Base-by-base conservation (phyloP, 2,888 invertebrate species). In the Gibbula magus region DNA sequence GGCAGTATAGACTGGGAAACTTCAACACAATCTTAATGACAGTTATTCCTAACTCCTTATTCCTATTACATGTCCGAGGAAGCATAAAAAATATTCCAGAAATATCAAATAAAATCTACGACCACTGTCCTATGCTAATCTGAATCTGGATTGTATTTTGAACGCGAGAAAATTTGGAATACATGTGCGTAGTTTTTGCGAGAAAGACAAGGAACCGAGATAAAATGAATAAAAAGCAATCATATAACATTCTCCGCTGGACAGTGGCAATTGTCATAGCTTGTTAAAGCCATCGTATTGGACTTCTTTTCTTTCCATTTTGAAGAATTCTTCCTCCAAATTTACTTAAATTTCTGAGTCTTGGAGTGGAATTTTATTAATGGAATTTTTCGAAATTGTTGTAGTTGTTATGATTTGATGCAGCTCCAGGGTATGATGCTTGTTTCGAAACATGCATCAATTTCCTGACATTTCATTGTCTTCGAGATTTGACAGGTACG, bases 181-280 rank as follows among this genome's bases (percentile, higher is more conserved):
- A 70, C 70, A 70, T 70, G 70, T 70, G 70, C 35, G 35, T 35
- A 10, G 1, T 70, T 70, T 70, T 70, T 70, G 29, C 18, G 16
- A n/a, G 7, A 32, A 70, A 39, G 39, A 70, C 70, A 35, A 70
- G 70, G 39, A 70, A 70, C 70, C 39, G 35, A 35, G 39, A 39
- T 29, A 70, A 39, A 70, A 35, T 70, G n/a, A 20, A 70, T 35
- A 70, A 70, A 70, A 70, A 70, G 35, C 32, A 35, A 3, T 70
- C 18, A 20, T 70, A 70, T 70, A 70, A 70, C 70, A n/a, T 18
- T 70, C 35, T 70, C n/a, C 18, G 70, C 20, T n/a, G 32, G 39
- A 70, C 70, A 70, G 70, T 70, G 70, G 70, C 70, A 70, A 70
- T 70, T 70, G 70, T 70, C 70, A 70, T 70, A 70, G 32, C 35